A percentile compares a stretch with the other conserved stretches of the same genome.
Evolutionary conservation across 2,888 invertebrate species (phyloP).

Genomic region (Acanthoscelides obtectus): DNA sequence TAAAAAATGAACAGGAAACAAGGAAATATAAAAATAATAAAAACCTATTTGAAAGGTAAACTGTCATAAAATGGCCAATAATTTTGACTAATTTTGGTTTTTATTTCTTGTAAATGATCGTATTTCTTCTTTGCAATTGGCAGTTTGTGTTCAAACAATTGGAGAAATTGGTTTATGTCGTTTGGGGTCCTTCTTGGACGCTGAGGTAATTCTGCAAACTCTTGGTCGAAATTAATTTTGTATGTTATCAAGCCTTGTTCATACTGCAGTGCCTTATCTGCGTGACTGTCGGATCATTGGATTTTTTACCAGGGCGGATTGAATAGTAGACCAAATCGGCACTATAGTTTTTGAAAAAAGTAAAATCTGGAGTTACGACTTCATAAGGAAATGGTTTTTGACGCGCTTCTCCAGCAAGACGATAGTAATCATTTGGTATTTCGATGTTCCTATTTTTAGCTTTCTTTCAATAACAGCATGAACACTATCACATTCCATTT

Average conservation of each 20-base stretch:
- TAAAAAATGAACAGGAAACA: too few relatives aligned
- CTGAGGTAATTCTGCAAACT: conserved; percentile 7
- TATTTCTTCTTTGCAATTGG: conserved; percentile 7
- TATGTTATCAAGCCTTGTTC: conserved; percentile 7
- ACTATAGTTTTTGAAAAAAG: conserved; percentile 13
- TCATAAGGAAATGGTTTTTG: conserved; percentile 15
- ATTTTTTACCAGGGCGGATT: conserved; percentile 14
- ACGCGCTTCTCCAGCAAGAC: conserved; percentile 16
- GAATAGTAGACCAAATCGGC: conserved; percentile 10
- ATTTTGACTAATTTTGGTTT: conserved; percentile 5
- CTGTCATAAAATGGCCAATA: conserved; percentile 13
- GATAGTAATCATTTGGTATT: conserved; percentile 20
- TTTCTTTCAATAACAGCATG: conserved; percentile 22
- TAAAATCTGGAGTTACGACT: conserved; percentile 8
- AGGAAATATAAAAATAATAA: too few relatives aligned
- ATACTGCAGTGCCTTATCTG: conserved; percentile 16
- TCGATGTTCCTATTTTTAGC: conserved; percentile 17
- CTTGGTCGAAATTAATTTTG: conserved; percentile 10
- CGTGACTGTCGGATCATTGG: conserved; percentile 15
- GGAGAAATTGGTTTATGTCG: not conserved
- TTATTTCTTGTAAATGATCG: conserved; percentile 11
- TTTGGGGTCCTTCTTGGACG: not conserved
- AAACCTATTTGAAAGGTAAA: not conserved
- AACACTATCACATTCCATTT: conserved; percentile 25
- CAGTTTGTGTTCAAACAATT: conserved; percentile 1